phyloP scores from a whole-genome alignment of 2,888 invertebrate species.

The Globia sparganii region DNA sequence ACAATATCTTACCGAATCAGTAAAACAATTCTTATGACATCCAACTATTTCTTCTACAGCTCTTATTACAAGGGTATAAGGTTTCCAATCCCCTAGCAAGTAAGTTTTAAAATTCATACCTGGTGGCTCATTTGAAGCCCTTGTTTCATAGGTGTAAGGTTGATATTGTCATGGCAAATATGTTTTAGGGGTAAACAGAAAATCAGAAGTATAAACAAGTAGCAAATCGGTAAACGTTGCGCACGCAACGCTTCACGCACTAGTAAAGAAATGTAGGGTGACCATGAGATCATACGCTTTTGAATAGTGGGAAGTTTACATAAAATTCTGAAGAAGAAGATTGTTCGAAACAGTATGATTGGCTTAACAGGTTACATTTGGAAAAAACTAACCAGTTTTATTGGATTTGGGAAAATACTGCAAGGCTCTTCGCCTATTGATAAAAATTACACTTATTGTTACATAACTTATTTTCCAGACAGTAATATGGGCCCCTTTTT shows the following conservation, averaged over 20 bases:
- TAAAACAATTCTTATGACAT: slow-evolving; percentile 10
- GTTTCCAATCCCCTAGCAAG: not conserved
- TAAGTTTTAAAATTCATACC: not conserved
- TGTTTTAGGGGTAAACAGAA: slow-evolving; percentile 53
- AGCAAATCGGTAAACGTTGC: slow-evolving; percentile 70
- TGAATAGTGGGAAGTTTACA: not conserved
- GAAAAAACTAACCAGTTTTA: too few relatives aligned
- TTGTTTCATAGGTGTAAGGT: slow-evolving; percentile 44
- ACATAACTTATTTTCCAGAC: too few relatives aligned
- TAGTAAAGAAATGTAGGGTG: slow-evolving; percentile 75
- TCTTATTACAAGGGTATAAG: not conserved
- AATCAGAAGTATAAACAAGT: slow-evolving; percentile 58
- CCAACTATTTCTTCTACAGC: not conserved
- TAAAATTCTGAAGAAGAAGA: not conserved
- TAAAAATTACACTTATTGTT: too few relatives aligned
- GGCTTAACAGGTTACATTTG: too few relatives aligned
- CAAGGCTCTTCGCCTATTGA: too few relatives aligned
- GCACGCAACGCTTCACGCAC: slow-evolving; percentile 81
- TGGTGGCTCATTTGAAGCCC: fast-evolving
- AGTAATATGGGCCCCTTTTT: not conserved
- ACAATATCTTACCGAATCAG: slow-evolving; percentile 40
- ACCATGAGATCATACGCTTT: slow-evolving; percentile 43
- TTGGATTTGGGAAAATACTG: too few relatives aligned
- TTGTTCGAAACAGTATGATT: too few relatives aligned
- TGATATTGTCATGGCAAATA: slow-evolving; percentile 43